Evolutionary conservation across 2,888 invertebrate genomes (phyloP).

Genomic region (Caenorhabditis sulstoni): DNA sequence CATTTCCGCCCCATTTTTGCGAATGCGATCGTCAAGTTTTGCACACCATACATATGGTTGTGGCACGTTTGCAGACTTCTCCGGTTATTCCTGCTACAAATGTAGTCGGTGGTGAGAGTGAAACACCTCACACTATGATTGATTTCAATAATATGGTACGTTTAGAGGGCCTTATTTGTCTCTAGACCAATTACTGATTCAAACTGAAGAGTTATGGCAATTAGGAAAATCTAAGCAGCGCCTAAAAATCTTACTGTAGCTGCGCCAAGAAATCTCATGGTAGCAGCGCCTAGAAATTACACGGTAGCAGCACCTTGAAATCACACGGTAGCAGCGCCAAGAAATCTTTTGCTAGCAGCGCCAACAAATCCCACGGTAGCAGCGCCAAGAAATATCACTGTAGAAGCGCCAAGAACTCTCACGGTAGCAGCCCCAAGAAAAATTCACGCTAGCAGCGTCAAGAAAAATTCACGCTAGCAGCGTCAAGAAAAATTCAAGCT

Average conservation of each 20-base stretch:
- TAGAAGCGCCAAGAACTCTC: background rate
- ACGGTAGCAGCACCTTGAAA: background rate
- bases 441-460: too few species aligned
- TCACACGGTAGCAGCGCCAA: too few species aligned
- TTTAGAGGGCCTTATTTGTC: too few species aligned
- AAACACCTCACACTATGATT: constrained; percentile 35
- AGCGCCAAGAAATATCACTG: too few species aligned
- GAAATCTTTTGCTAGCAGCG: too few species aligned
- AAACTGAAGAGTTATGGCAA: too few species aligned
- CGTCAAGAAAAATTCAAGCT: background rate
- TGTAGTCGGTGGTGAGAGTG: constrained; percentile 46
- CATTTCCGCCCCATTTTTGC: constrained; percentile 1
- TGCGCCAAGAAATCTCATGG: too few species aligned
- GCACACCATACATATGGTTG: background rate
- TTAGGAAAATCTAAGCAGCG: too few species aligned
- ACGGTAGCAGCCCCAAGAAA: background rate
- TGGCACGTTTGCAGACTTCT: constrained; percentile 14
- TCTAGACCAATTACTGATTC: too few species aligned
- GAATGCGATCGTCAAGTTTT: background rate
- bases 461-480: background rate
- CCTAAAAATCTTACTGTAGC: too few species aligned
- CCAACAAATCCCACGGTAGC: too few species aligned
- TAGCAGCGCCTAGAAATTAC: too few species aligned
- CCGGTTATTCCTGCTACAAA: constrained; percentile 29
- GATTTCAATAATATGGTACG: constrained; percentile 59